Base-by-base conservation (phyloP, 2,113 vertebrate genomes). In the Oreocharis arfaki region DNA sequence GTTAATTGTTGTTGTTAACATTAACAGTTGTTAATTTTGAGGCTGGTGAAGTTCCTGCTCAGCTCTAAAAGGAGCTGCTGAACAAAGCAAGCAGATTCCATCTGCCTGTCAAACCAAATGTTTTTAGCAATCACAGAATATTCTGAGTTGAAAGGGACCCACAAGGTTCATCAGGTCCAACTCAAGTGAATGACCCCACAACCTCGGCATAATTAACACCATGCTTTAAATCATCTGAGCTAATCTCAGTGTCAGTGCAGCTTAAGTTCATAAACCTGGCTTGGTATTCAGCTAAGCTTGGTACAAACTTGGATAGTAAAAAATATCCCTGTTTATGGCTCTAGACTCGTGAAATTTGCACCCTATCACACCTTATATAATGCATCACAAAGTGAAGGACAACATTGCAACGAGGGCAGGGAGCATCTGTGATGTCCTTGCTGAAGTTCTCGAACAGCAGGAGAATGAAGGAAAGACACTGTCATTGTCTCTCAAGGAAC, bases 11-110 rank as follows among this genome's bases (percentile, higher is more conserved):
- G 19, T 20, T 46, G 44, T 46, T 46, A 46, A 46, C 9, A 46
- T 46, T 46, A 46, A 20, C 44, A 46, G 44, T 3, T 85, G 13
- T 27, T 78, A 16, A 28, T 75, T 85, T 59, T 46, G 53, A 64
- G 30, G 7, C 10, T 85, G 35, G 5, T 41, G 23, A 78, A 79
- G 57, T 10, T 85, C 61, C n/a, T 49, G 27, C 33, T 74, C 47
- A 1, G 0, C 32, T 74, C 27, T 57, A 59, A 79, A 75, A 75
- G 39, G 22, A 61, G 24, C 15, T 5, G 3, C 47, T 70, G 37
- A 85, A 18, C 26, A 49, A 93, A 89, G n/a, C 0, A 0, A 9
- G 0, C 2, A 42, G 20, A 27, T 35, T 7, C 16, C 24, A 41
- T 20, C 28, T 64, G 17, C 35, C 28, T 44, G 2, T 22, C 18